These are phyloP conservation scores for Notolabrus celidotus DNA, from an alignment of 2,797 vertebrate species.

Conservation along the genomic window DNA sequence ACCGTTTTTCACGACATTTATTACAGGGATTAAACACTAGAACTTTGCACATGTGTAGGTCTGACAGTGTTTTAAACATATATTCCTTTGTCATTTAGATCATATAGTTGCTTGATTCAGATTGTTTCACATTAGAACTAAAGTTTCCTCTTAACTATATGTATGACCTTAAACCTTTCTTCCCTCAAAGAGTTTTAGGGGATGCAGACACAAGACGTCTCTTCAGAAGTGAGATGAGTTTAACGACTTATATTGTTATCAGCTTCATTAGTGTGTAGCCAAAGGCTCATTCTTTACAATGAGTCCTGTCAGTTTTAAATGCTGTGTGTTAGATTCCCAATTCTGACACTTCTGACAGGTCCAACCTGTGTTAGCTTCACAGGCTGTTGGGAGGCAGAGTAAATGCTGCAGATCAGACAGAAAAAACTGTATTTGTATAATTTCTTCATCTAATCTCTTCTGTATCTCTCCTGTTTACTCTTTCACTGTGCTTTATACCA, in stretches of 20 bases:
- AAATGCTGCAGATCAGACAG: slow-evolving; percentile 13
- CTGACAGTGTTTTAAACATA: no score
- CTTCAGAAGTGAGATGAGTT: slow-evolving; percentile 12
- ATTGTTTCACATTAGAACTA: no score
- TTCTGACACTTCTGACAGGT: no score
- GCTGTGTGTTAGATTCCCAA: slow-evolving; percentile 56
- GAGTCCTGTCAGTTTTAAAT: slow-evolving; percentile 75
- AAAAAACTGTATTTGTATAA: background rate
- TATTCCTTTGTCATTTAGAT: no score
- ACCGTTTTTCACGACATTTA: no score
- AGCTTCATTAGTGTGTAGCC: slow-evolving; percentile 50
- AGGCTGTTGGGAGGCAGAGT: slow-evolving; percentile 23
- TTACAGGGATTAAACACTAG: no score
- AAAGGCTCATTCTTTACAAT: slow-evolving; percentile 76
- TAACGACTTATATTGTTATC: slow-evolving; percentile 36
- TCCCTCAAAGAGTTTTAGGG: background rate
- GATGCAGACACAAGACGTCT: background rate
- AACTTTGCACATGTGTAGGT: no score
- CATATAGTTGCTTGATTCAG: no score
- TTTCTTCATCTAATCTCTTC: background rate
- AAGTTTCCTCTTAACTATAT: no score
- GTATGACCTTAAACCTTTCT: no score
- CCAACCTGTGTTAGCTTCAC: no score
- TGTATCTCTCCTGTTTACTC: background rate
- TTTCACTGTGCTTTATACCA: background rate